Evolutionary conservation across 2,888 invertebrate species (phyloP).

Genomic region (Nycteola revayana): DNA sequence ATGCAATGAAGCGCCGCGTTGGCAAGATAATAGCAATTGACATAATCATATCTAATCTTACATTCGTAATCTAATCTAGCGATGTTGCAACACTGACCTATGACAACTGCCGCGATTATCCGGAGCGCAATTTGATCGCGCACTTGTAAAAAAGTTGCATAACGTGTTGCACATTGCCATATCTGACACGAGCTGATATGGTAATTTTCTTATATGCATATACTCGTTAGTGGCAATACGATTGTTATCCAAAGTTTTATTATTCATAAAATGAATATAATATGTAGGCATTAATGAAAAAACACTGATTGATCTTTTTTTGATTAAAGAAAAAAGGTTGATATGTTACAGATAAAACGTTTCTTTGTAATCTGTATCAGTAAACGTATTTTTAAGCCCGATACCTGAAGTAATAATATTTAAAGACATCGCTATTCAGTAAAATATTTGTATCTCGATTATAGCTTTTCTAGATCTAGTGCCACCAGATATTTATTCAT

Average conservation of each 20-base stretch:
- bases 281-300: too few relatives aligned
- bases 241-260: constrained; percentile 11
- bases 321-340: too few relatives aligned
- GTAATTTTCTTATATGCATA: constrained; percentile 21
- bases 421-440: too few relatives aligned
- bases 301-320: too few relatives aligned
- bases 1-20: constrained; percentile 10
- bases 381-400: too few relatives aligned
- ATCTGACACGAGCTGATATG: constrained; percentile 26
- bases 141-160: constrained; percentile 57
- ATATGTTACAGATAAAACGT: too few relatives aligned
- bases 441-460: too few relatives aligned
- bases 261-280: too few relatives aligned
- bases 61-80: constrained; percentile 66
- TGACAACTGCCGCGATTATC: constrained; percentile 54
- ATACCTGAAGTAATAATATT: too few relatives aligned
- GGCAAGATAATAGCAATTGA: constrained; percentile 24
- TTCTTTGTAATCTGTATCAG: too few relatives aligned
- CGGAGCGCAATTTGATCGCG: constrained; percentile 50
- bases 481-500: too few relatives aligned
- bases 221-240: constrained; percentile 25
- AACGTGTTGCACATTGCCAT: constrained; percentile 34
- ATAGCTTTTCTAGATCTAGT: too few relatives aligned
- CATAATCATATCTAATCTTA: constrained; percentile 44
- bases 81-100: constrained; percentile 69